Evolutionary conservation across 2,888 invertebrate genomes (phyloP).

Genomic region (Lasioglossum oenotherae): DNA sequence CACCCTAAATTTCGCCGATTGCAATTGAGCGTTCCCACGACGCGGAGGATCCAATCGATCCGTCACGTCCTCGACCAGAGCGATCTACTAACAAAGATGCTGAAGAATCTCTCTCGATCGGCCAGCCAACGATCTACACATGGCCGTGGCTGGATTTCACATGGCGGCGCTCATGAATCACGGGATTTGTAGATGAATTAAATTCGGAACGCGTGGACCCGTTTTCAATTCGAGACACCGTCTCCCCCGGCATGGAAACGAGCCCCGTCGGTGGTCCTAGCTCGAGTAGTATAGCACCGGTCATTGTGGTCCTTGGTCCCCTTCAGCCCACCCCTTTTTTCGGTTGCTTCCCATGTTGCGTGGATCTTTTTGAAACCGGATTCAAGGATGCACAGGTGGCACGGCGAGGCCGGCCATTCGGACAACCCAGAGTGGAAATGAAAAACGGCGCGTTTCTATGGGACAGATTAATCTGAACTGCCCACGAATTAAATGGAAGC

Average conservation of each 20-base stretch:
- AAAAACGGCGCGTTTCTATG: conserved; percentile 47
- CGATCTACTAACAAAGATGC: conserved; percentile 31
- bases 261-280: conserved; percentile 79
- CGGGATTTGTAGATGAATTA: conserved; percentile 81
- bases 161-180: conserved; percentile 78
- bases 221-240: conserved; percentile 81
- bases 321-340: conserved; percentile 44
- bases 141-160: conserved; percentile 58
- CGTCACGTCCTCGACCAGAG: conserved; percentile 23
- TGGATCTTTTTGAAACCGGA: conserved; percentile 78
- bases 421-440: conserved; percentile 32
- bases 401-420: conserved; percentile 45
- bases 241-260: conserved; percentile 69
- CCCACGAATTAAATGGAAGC: conserved; percentile 38
- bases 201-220: conserved; percentile 74
- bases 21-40: conserved; percentile 53
- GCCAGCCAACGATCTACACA: background rate
- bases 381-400: conserved; percentile 80
- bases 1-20: conserved; percentile 36
- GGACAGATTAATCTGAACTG: conserved; percentile 54
- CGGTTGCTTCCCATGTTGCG: conserved; percentile 58
- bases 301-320: conserved; percentile 74
- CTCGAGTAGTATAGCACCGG: conserved; percentile 74
- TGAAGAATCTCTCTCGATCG: conserved; percentile 39
- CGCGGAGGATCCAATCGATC: conserved; percentile 46